Evolutionary conservation across 1,140 invertebrate genomes (phyloP).

Genomic region (Drosophila sturtevanti): DNA sequence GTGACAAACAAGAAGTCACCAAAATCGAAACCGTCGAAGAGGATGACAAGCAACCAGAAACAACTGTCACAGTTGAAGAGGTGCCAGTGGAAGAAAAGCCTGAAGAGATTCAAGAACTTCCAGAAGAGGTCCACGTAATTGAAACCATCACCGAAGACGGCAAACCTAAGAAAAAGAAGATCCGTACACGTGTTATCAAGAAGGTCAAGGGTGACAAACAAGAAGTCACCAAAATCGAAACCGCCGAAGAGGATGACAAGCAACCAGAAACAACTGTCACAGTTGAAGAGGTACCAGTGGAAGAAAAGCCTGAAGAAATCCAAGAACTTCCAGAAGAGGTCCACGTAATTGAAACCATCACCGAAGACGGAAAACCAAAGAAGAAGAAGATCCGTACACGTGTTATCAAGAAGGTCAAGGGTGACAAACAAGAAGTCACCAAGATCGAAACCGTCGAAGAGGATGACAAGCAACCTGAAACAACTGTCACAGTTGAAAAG

Average conservation of each 20-base stretch:
- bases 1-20: constrained; percentile 70
- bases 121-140: constrained; percentile 56
- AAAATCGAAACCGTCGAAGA: constrained; percentile 76
- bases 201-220: constrained; percentile 71
- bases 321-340: constrained; percentile 61
- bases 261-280: constrained; percentile 42
- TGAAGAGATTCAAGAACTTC: constrained; percentile 41
- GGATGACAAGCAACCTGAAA: constrained; percentile 80
- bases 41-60: constrained; percentile 72
- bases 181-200: constrained; percentile 51
- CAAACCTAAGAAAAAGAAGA: constrained; percentile 58
- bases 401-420: constrained; percentile 79
- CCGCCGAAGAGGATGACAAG: constrained; percentile 71
- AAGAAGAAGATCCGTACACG: constrained; percentile 74
- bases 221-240: constrained; percentile 80
- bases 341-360: constrained; percentile 30
- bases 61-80: constrained; percentile 55
- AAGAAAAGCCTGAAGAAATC: constrained; percentile 38
- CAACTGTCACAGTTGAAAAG: constrained; percentile 73
- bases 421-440: constrained; percentile 79
- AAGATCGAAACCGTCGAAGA: constrained; percentile 83
- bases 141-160: constrained; percentile 58
- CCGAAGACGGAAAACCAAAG: constrained; percentile 43
- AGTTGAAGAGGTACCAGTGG: constrained; percentile 39
- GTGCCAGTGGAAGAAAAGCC: constrained; percentile 23